Conservation (phyloP, 2,113 vertebrate species). For the Calidris pugnax region DNA sequence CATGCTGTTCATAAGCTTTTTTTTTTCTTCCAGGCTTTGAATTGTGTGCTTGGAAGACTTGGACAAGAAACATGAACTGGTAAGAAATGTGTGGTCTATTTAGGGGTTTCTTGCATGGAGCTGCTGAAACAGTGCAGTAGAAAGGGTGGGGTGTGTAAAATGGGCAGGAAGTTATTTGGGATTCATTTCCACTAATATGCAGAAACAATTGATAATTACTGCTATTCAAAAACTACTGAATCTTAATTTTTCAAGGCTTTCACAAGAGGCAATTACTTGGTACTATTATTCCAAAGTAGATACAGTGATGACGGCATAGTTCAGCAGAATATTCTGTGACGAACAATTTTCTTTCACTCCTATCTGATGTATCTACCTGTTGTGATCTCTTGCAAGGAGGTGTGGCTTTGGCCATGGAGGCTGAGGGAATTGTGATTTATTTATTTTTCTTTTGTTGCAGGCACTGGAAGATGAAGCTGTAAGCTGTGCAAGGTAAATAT, state of each 20-base stretch:
- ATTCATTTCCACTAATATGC: accelerated
- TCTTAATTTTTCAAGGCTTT: background rate
- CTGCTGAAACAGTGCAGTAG: background rate
- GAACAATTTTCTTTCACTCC: conserved; percentile 25
- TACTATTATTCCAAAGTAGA: background rate
- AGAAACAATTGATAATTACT: background rate
- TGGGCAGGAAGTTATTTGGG: no score
- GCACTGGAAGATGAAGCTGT: background rate
- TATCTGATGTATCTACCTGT: conserved; percentile 67
- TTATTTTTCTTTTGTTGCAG: background rate
- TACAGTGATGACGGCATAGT: conserved; percentile 75
- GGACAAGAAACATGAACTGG: background rate
- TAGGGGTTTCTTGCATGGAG: background rate
- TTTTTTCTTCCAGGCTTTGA: background rate
- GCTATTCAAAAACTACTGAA: accelerated
- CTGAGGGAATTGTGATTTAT: background rate
- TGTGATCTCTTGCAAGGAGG: background rate
- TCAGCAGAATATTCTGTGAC: conserved; percentile 64
- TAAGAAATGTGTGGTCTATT: accelerated
- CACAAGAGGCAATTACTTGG: accelerated
- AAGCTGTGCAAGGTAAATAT: background rate
- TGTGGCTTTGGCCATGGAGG: accelerated
- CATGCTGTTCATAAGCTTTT: background rate
- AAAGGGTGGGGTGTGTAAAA: background rate
- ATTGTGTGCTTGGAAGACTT: background rate